A percentile compares a stretch with the other conserved stretches of the same genome.
phyloP scores from a whole-genome alignment of 1,140 invertebrate species.

The Venustaconcha ellipsiformis region DNA sequence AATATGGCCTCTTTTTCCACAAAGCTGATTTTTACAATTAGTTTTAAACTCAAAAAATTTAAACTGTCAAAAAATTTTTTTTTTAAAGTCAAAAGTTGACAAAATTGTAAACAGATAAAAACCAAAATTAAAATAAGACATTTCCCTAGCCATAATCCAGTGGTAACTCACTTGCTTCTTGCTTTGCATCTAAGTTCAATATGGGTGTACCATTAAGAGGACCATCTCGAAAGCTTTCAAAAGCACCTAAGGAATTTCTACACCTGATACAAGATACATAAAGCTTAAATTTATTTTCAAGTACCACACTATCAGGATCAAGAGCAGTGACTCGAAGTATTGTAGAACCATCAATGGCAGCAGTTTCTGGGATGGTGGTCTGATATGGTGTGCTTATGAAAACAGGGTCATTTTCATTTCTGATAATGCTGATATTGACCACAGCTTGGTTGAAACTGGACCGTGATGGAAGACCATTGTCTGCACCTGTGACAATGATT shows the following conservation, averaged over 20 bases:
- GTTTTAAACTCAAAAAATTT: no score
- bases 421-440: conserved; percentile 45
- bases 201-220: no score
- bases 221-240: no score
- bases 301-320: conserved; percentile 43
- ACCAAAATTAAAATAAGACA: no score
- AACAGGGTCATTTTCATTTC: conserved; percentile 49
- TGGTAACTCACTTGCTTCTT: no score
- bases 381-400: conserved; percentile 40
- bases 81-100: no score
- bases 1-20: no score
- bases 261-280: conserved; percentile 15
- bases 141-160: no score
- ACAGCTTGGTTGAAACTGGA: conserved; percentile 23
- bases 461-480: conserved; percentile 45
- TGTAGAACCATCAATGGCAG: conserved; percentile 19
- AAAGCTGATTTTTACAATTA: no score
- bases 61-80: no score
- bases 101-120: no score
- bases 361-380: conserved; percentile 42
- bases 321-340: conserved; percentile 47
- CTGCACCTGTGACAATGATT: conserved; percentile 38
- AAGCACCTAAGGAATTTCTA: not conserved
- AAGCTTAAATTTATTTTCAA: conserved; percentile 3
- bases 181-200: no score